Evolutionary conservation across 2,113 vertebrate species (phyloP), one percentile per base, ranked within the genome.

Genomic region (Hymenochirus boettgeri): DNA sequence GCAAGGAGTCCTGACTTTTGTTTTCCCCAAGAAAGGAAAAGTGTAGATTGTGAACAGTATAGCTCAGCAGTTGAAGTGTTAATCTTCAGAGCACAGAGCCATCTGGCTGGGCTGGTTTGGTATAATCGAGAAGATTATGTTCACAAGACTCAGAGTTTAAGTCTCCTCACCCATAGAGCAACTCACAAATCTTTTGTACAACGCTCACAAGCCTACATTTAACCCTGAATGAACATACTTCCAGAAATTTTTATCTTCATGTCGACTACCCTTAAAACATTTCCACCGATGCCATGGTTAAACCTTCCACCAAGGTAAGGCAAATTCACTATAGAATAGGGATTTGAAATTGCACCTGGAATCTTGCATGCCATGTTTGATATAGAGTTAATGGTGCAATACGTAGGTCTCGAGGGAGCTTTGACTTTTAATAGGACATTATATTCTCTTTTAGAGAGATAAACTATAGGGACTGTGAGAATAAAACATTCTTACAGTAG

Each of bases 241-340:
- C 80, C 80, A 75, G 75, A 81, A 81, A 84, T 86, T 87, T 88
- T 89, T 89, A 92, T 90, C 92, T 97, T 93, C 89, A 96, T 98
- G 95, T 94, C 93, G 92, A 84, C 89, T 90, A 82, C 87, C 85
- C 87, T 91, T 94, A 88, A 94, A 90, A 88, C 87, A 84, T 82
- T 82, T 83, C 87, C 82, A 86, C 92, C 89, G 92, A 95, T 95
- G 96, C 93, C 95, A 96, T 97, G 96, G 93, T 97, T 94, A 92
- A 92, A 90, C 90, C 90, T 90, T 86, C 91, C 93, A 86, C 91
- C 93, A 94, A 93, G 94, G 94, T 97, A 95, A 88, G 93, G 64
- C 24, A 51, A 52, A 52, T 50, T 57, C 31, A 42, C 63, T 66
- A n/a, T 42, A 23, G 46, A 33, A 37, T 65, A 77, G 69, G 69